A percentile compares a stretch with the other conserved stretches of the same genome.
Evolutionary conservation across 2,888 invertebrate genomes (phyloP).

Genomic region (Hartigia nigra): DNA sequence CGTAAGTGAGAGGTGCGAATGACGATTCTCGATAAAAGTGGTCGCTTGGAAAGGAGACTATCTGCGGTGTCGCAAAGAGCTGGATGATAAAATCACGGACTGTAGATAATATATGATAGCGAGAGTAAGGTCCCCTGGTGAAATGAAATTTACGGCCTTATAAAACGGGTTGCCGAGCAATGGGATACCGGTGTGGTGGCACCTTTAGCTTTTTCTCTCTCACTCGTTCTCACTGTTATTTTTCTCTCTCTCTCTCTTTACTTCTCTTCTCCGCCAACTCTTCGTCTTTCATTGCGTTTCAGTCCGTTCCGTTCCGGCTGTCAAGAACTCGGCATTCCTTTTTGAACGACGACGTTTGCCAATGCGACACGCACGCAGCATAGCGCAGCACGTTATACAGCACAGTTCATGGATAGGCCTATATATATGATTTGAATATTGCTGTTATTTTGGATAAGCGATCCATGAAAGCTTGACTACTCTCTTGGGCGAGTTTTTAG

Average conservation of each 20-base stretch:
- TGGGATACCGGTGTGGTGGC: not conserved
- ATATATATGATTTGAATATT: constrained; percentile 33
- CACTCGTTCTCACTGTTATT: not conserved
- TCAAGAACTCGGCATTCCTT: not conserved
- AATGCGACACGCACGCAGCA: not conserved
- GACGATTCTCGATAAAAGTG: not conserved
- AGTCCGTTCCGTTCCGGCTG: not conserved
- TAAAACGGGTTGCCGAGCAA: not conserved
- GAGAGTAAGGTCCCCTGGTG: not conserved
- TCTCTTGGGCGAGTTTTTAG: not conserved
- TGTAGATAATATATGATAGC: not conserved
- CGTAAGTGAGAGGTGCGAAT: not conserved
- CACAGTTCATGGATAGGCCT: not conserved
- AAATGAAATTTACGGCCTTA: constrained; percentile 9
- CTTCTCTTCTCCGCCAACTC: not conserved
- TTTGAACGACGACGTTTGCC: not conserved
- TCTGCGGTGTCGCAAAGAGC: not conserved
- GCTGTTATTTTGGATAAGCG: constrained; percentile 42
- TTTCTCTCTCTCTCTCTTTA: not conserved
- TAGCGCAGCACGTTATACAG: not conserved
- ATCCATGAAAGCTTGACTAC: constrained; percentile 36
- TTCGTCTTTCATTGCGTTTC: not conserved
- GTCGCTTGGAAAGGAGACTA: constrained; percentile 14
- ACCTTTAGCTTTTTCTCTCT: constrained; percentile 5
- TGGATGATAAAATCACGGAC: not conserved